Evolutionary conservation across 2,797 vertebrate genomes (phyloP), one percentile per base, ranked within the genome.

Genomic region (Simalia tracyae): DNA sequence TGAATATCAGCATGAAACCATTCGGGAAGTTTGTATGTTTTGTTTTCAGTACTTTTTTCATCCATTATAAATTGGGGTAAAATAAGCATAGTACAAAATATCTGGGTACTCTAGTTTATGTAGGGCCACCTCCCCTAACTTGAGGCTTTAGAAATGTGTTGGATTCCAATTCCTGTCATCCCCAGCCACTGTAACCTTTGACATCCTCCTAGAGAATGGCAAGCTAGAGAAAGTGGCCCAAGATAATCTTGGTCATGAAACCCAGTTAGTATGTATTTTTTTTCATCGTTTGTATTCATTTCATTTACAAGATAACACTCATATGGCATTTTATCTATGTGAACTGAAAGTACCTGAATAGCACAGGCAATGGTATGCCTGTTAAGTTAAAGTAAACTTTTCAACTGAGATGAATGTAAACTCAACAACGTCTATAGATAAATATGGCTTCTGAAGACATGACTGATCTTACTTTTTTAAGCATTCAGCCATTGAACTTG

Each of bases 401-500:
- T 93, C 76, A 97, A 86, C 72, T 88, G 8, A 88, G 91, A 59
- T 63, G 24, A 81, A 89, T 93, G 86, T 50, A 91, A 92, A 91
- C 2, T 14, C 17, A 94, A 26, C 17, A 94, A 26, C 76, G 42
- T 96, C 89, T 95, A 87, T n/a, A 95, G 93, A 96, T 97, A 96
- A 97, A 97, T 95, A 96, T 96, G 95, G 95, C 97, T 96, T 97
- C 94, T 92, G 90, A 96, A 94, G 89, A 97, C 96, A 96, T 98
- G 97, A 46, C 97, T 97, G 97, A 97, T 97, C 61, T 92, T 72
- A 24, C 98, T 98, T 97, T 54, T 97, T 98, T 95, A 97, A 94
- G 97, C 97, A 94, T 93, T 98, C 97, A 97, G 97, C 97, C 98
- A 97, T 98, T 94, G 94, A 97, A 96, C 89, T 95, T 91, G 91